Base-by-base conservation (phyloP, 1,140 invertebrate genomes). In the Eubasilissa regina region DNA sequence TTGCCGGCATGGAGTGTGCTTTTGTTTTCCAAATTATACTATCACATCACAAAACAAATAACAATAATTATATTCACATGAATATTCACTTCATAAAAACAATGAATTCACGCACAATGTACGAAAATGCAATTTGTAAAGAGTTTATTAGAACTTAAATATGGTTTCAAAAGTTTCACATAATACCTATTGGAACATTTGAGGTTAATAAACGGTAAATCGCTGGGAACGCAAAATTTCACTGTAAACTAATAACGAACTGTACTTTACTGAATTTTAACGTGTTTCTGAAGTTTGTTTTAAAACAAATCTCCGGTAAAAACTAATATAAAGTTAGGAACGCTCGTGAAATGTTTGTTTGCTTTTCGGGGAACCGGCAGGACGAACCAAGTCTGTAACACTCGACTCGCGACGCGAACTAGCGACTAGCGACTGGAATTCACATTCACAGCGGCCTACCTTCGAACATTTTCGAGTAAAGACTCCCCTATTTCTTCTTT, bases 251-350 rank as follows among this genome's bases (percentile, higher is more conserved):
- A 13, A 43, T 64, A 43, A 64, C 19, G 19, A 64, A 64, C 60
- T 64, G 35, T 25, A 44, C 60, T 25, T 4, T 35, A 35, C 25
- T 35, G 25, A 35, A 35, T 35, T 35, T 35, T 35, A 35, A 35
- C 25, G 25, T 35, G 25, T 35, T 35, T 35, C 25, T 35, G 25
- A 51, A 51, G 48, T 51, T 13, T 13, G 48, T 51, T 35, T 51
- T 51, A 8, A 15, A 51, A 13, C 11, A 51, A 51, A 51, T 51
- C 11, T 51, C 48, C 11, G 66, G 48, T 51, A 48, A 70, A 70
- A 70, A 70, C 19, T 70, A 70, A 70, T 70, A 19, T 53, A 70
- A 53, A 70, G 66, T 70, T 70, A 70, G 47, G 17, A 70, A 70
- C 66, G 66, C 48, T 48, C 47, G 15, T 68, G n/a, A 10, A 70